Evolutionary conservation across 2,888 invertebrate species (phyloP).

Genomic region (Drosophila mimetica): DNA sequence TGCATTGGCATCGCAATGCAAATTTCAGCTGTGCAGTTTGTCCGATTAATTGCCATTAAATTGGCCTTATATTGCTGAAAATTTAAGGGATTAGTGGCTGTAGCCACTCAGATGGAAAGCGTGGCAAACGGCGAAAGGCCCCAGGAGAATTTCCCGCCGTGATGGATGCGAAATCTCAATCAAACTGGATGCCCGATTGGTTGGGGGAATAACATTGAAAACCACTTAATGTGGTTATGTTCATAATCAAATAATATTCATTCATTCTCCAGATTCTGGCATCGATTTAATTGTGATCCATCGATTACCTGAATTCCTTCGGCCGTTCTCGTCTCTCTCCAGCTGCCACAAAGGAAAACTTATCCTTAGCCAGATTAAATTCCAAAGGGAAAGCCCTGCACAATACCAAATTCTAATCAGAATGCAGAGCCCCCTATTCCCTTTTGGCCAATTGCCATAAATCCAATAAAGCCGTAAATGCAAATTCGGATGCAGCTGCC

Average conservation of each 20-base stretch:
- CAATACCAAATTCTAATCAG: slow-evolving; percentile 30
- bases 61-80: slow-evolving; percentile 39
- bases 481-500: slow-evolving; percentile 51
- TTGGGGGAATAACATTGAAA: slow-evolving; percentile 44
- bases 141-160: slow-evolving; percentile 3
- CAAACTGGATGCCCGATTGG: slow-evolving; percentile 29
- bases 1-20: slow-evolving; percentile 15
- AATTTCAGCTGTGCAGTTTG: slow-evolving; percentile 18
- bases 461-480: slow-evolving; percentile 67
- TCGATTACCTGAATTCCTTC: slow-evolving; percentile 1
- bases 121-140: not conserved
- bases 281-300: slow-evolving; percentile 7
- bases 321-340: not conserved
- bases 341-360: slow-evolving; percentile 1
- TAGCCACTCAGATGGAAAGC: not conserved
- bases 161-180: slow-evolving; percentile 34
- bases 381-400: slow-evolving; percentile 12
- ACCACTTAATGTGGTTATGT: slow-evolving; percentile 43
- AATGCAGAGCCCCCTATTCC: slow-evolving; percentile 43
- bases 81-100: slow-evolving; percentile 55
- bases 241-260: slow-evolving; percentile 19
- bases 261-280: not conserved
- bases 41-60: slow-evolving; percentile 58
- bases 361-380: slow-evolving; percentile 2
- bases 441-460: slow-evolving; percentile 64